A percentile compares a stretch with the other conserved stretches of the same genome.
Evolutionary conservation across 2,113 vertebrate genomes (phyloP).

Genomic region (Morone saxatilis): DNA sequence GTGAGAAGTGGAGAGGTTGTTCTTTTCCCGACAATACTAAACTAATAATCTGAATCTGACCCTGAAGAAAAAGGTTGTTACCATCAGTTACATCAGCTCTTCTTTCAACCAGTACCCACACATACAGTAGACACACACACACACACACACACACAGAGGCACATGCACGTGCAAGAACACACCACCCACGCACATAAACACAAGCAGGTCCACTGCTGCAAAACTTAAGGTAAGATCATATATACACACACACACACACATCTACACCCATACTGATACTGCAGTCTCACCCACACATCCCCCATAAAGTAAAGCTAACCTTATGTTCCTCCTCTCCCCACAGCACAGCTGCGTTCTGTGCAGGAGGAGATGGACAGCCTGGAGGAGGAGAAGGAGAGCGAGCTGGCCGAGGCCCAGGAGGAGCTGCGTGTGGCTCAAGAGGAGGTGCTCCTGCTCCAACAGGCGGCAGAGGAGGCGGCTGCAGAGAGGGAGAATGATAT

Average conservation of each 20-base stretch:
- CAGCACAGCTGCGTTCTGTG: conserved; percentile 89
- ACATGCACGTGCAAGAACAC: conserved; percentile 25
- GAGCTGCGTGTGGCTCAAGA: conserved; percentile 86
- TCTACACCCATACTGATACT: conserved; percentile 20
- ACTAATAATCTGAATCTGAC: conserved; percentile 35
- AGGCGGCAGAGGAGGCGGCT: conserved; percentile 87
- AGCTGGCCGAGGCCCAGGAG: conserved; percentile 86
- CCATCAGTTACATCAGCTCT: conserved; percentile 73
- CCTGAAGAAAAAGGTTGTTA: conserved; percentile 50
- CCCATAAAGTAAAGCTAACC: conserved; percentile 16
- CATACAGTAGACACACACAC: conserved; percentile 30
- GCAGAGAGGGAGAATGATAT: conserved; percentile 90
- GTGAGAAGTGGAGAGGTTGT: not conserved
- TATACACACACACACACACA: conserved; percentile 3
- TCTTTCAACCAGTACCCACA: conserved; percentile 42
- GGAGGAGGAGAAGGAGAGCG: conserved; percentile 89
- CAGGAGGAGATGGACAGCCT: conserved; percentile 90
- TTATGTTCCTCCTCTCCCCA: conserved; percentile 15
- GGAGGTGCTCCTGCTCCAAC: conserved; percentile 87
- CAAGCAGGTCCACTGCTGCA: conserved; percentile 38
- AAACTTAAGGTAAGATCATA: conserved; percentile 37
- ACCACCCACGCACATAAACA: conserved; percentile 48
- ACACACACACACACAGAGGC: conserved; percentile 12
- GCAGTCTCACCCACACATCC: conserved; percentile 45
- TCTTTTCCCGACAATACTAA: conserved; percentile 37